phyloP scores from a whole-genome alignment of 2,888 invertebrate species.

The Ommatoiulus sabulosus region DNA sequence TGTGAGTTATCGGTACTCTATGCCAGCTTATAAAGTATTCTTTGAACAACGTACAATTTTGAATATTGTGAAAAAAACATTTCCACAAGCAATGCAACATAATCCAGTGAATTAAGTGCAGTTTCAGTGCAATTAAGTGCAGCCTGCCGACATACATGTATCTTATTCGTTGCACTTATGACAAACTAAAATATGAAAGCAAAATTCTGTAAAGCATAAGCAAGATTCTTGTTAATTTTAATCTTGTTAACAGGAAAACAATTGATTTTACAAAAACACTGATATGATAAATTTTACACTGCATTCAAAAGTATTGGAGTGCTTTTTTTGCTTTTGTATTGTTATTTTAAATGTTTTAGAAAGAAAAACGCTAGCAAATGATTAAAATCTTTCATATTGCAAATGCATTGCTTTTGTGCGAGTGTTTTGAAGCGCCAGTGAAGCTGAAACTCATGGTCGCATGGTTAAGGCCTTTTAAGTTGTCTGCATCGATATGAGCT shows the following conservation, averaged over 20 bases:
- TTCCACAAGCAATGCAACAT: not conserved
- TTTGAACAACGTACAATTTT: not conserved
- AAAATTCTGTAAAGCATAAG: too few relatives aligned
- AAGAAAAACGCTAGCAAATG: not conserved
- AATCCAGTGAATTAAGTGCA: too few relatives aligned
- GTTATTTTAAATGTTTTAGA: not conserved
- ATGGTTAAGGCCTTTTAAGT: not conserved
- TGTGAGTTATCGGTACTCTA: not conserved
- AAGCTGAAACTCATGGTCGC: not conserved
- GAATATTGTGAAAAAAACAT: not conserved
- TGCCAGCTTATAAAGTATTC: not conserved
- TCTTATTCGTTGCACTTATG: too few relatives aligned
- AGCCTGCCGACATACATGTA: too few relatives aligned
- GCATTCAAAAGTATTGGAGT: too few relatives aligned
- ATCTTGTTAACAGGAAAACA: too few relatives aligned
- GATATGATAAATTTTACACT: too few relatives aligned
- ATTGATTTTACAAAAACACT: too few relatives aligned
- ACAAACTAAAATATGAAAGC: too few relatives aligned
- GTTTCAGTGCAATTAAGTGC: too few relatives aligned
- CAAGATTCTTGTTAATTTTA: too few relatives aligned
- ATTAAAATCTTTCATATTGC: not conserved
- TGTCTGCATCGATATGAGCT: not conserved
- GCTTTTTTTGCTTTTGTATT: too few relatives aligned
- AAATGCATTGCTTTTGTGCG: not conserved
- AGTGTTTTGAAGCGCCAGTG: not conserved